A percentile compares a stretch with the other conserved stretches of the same genome.
Conservation (phyloP, 2,888 invertebrate genomes). For the Octonoba sinensis region DNA sequence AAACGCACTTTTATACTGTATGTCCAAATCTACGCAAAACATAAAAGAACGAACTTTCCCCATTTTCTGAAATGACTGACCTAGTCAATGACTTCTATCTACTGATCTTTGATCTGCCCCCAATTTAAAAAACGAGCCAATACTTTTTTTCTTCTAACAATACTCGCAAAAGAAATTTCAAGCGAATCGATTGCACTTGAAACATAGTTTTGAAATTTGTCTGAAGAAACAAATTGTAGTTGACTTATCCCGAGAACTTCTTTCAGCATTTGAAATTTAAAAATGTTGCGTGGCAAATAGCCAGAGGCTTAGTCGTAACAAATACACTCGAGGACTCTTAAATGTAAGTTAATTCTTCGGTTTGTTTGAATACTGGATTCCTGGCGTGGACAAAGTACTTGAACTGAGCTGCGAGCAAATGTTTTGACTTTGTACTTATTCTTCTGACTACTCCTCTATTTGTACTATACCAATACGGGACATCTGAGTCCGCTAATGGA, state of each 20-base stretch:
- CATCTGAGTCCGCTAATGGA: constrained; percentile 34
- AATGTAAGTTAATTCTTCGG: constrained; percentile 41
- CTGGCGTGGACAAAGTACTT: constrained; percentile 43
- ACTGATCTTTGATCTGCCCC: no score
- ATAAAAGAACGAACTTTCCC: no score
- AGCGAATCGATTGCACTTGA: no score
- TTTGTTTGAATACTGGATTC: constrained; percentile 39
- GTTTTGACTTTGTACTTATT: constrained; percentile 36
- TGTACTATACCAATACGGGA: constrained; percentile 8
- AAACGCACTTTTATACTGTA: no score
- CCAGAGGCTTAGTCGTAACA: constrained; percentile 33
- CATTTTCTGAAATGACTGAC: no score
- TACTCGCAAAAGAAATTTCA: no score
- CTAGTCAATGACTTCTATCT: no score
- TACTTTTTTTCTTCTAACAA: no score
- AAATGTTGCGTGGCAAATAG: constrained; percentile 38
- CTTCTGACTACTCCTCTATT: constrained; percentile 34
- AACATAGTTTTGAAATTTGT: no score
- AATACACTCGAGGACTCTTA: constrained; percentile 33
- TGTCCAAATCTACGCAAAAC: no score
- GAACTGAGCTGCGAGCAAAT: constrained; percentile 43
- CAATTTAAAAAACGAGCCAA: no score
- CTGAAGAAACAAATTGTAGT: not conserved
- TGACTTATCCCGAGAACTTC: constrained; percentile 15
- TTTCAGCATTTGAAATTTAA: constrained; percentile 22